Evolutionary conservation across 2,797 vertebrate genomes (phyloP), one percentile per base, ranked within the genome.

Genomic region (Sylvia borin): DNA sequence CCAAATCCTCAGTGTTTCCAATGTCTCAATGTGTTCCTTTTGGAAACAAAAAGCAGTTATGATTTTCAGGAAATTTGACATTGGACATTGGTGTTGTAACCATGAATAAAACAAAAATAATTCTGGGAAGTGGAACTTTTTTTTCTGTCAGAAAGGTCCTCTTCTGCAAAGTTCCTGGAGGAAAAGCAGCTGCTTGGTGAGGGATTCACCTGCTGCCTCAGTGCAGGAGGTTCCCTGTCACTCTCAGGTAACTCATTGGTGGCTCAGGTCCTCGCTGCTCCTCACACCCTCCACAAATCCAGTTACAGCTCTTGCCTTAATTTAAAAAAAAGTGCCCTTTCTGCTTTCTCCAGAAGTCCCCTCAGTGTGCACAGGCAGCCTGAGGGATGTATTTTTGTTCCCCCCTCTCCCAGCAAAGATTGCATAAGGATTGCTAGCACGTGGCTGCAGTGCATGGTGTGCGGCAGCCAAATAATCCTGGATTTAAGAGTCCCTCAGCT

Each of bases 401-500:
- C 64, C 89, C 93, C 76, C 70, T 88, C 85, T 93, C 91, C 79
- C 91, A 84, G 93, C 79, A 72, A 93, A 93, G 93, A 96, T 95
- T 97, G 95, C 93, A 90, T 95, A 96, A 96, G 96, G 92, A 65
- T 90, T 91, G 81, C 88, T 85, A 95, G 94, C 93, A 96, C 90
- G 94, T 97, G 96, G 95, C 94, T 90, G 53, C 94, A 94, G 92
- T 95, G 90, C 94, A 48, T 94, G 91, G 95, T 97, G 95, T 96
- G 96, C 88, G 60, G 94, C 95, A 96, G 96, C 95, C 96, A 97
- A 97, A 97, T 96, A 96, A 96, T 95, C 96, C 76, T 94, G 95
- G 96, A 97, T 96, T 97, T 96, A 97, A 96, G 95, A 97, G 96
- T 97, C 96, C 96, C 95, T 96, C 95, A 96, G 93, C 96, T 85